phyloP scores from a whole-genome alignment of 2,113 vertebrate species.

The Carassius carassius region DNA sequence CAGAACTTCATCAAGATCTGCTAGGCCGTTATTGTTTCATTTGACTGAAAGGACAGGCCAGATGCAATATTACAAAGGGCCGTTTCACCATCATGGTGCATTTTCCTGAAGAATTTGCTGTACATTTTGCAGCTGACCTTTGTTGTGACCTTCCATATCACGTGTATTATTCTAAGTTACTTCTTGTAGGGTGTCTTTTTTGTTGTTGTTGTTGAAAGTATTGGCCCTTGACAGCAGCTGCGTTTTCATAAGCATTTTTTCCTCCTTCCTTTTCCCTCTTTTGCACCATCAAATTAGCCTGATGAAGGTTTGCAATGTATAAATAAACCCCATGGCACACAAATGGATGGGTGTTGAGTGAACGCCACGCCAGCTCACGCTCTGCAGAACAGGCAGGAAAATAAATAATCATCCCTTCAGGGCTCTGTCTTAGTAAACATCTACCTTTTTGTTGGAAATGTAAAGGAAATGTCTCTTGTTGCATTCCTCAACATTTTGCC shows the following conservation, averaged over 20 bases:
- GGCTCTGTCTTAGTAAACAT: slow-evolving; percentile 75
- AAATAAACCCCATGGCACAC: slow-evolving; percentile 78
- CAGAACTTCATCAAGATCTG: neutral
- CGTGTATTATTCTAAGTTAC: slow-evolving; percentile 78
- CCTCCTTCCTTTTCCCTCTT: slow-evolving; percentile 53
- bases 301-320: slow-evolving; percentile 78
- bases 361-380: slow-evolving; percentile 66
- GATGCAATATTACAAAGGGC: slow-evolving; percentile 46
- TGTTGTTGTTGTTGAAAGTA: slow-evolving; percentile 59
- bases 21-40: neutral
- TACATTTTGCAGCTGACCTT: slow-evolving; percentile 73
- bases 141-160: slow-evolving; percentile 62
- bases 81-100: slow-evolving; percentile 54
- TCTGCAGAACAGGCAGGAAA: slow-evolving; percentile 72
- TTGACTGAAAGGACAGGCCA: too few relatives aligned
- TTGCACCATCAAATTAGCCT: slow-evolving; percentile 77
- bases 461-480: slow-evolving; percentile 62
- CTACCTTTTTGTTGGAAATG: slow-evolving; percentile 59
- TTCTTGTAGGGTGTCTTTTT: slow-evolving; percentile 65
- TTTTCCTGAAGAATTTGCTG: slow-evolving; percentile 49
- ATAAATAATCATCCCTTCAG: slow-evolving; percentile 72
- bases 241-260: slow-evolving; percentile 72
- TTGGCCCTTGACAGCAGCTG: slow-evolving; percentile 73
- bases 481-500: slow-evolving; percentile 63
- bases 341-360: slow-evolving; percentile 79